Evolutionary conservation across 2,888 invertebrate species (phyloP).

Genomic region (Melanophora roralis): DNA sequence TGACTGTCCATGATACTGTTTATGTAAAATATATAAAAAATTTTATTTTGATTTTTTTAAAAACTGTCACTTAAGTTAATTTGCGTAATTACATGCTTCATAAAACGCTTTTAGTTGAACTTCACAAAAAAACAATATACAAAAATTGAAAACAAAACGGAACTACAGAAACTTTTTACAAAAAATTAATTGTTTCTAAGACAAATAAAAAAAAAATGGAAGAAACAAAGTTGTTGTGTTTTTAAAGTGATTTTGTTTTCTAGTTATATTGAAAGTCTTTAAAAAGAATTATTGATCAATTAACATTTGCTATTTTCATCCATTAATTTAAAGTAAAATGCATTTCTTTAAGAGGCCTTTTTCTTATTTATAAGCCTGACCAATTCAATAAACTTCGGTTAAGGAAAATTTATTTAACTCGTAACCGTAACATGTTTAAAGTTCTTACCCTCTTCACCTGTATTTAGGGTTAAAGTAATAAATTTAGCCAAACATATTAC

Average conservation of each 20-base stretch:
- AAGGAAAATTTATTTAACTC: not conserved
- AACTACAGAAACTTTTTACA: not conserved
- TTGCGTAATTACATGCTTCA: constrained; percentile 61
- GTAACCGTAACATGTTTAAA: not conserved
- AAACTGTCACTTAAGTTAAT: constrained; percentile 62
- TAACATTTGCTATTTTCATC: no score
- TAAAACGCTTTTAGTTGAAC: constrained; percentile 51
- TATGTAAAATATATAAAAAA: constrained; percentile 64
- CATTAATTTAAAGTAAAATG: no score
- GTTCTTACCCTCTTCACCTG: not conserved
- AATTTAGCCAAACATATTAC: not conserved
- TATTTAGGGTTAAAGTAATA: not conserved
- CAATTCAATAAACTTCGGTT: not conserved
- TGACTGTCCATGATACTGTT: constrained; percentile 58
- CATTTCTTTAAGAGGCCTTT: no score
- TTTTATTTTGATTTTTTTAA: constrained; percentile 16
- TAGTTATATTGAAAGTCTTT: no score
- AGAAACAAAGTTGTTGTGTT: no score
- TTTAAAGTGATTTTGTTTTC: no score
- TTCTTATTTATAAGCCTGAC: no score
- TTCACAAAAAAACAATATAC: constrained; percentile 44
- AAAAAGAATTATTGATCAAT: no score
- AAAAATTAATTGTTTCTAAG: no score
- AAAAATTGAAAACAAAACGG: not conserved
- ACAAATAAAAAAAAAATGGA: no score